Evolutionary conservation across 2,113 vertebrate species (phyloP).

Genomic region (Actenoides hombroni): DNA sequence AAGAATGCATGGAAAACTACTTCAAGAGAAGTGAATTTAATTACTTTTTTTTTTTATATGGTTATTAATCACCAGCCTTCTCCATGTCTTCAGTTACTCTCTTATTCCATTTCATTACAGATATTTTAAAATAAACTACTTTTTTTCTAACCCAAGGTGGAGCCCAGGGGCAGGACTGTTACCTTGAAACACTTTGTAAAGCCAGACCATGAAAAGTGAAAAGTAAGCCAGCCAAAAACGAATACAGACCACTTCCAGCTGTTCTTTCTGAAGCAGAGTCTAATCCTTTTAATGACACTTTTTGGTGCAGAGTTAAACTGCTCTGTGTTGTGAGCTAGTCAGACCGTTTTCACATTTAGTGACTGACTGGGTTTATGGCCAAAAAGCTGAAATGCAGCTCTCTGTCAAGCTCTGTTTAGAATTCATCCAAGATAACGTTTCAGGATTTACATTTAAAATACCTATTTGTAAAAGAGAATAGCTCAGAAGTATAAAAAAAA

Average conservation of each 20-base stretch:
- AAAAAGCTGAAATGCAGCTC: not conserved
- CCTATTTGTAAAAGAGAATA: not conserved
- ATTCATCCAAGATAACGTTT: not conserved
- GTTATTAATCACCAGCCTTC: conserved; percentile 26
- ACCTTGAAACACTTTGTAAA: not conserved
- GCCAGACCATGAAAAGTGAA: not conserved
- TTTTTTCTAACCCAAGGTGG: not conserved
- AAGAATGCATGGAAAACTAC: not conserved
- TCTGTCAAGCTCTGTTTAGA: not conserved
- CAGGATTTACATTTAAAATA: conserved; percentile 1
- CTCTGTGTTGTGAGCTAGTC: not conserved
- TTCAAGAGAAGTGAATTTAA: not conserved
- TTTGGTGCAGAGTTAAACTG: not conserved
- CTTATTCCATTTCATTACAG: not conserved
- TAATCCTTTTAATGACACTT: not conserved
- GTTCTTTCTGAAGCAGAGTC: conserved; percentile 1
- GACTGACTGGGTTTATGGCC: not conserved
- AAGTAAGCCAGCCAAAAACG: not conserved
- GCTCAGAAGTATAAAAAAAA: not conserved
- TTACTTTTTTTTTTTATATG: not conserved
- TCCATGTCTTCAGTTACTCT: not conserved
- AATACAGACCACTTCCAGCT: not conserved
- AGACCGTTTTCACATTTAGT: not conserved
- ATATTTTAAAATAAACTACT: not conserved
- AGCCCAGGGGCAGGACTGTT: not conserved